Base-by-base conservation (phyloP, 2,888 invertebrate species). In the Allygus modestus region DNA sequence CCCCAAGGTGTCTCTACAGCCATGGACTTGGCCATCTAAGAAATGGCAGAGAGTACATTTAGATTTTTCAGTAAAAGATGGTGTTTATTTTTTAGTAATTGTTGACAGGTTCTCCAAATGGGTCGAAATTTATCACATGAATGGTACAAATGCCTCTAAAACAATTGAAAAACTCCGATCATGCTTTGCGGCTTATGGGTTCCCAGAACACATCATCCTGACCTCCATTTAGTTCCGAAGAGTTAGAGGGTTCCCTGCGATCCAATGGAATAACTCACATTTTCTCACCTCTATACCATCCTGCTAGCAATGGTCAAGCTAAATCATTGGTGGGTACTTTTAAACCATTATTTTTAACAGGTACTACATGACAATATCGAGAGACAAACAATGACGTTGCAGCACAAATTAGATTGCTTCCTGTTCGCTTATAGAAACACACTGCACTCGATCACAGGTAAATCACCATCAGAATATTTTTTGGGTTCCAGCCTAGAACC, bases 371-470 rank as follows among this genome's bases (percentile, higher is more conserved):
- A 73, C 23, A 28, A 73, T 7, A 5, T 28, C 37, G 5, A 26
- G 4, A 41, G 73, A 20, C 28, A 26, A 61, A n/a, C 69, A 54
- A 1, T 54, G 58, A 84, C 71, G 87, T 79, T 46, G 17, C 46
- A 86, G 85, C 79, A 83, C 84, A 15, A 87, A 88, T 84, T 75
- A 88, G 82, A 46, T 85, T 9, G 77, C 73, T 11, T 86, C 73
- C 65, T 87, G 17, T 73, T 87, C 23, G 71, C 83, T 46, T 87
- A 87, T 73, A 84, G 86, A 23, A 54, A 41, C 33, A 86, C 89
- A 31, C 88, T 88, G 15, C 88, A 89, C 83, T 86, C 88, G 15
- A 86, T 87, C 37, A 89, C 89, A 31, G 86, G 86, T 9, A 87
- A 86, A 85, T 81, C 88, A 7, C 88, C 88, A 9, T 11, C 81